phyloP scores from a whole-genome alignment of 2,888 invertebrate genomes.

The Hemicrepidius hirtus region DNA sequence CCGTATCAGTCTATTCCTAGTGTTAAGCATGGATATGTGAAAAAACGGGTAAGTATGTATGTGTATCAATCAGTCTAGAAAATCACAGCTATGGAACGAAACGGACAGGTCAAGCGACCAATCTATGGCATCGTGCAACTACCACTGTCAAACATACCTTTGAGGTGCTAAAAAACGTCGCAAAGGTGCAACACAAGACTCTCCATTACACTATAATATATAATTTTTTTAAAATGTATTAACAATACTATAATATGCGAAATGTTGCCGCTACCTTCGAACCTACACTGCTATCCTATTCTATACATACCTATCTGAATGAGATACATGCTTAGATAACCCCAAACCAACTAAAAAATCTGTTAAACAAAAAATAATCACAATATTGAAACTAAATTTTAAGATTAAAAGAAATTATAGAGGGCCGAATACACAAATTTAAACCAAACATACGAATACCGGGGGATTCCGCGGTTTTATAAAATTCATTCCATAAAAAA shows the following conservation, averaged over 20 bases:
- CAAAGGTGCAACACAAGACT: conserved; percentile 66
- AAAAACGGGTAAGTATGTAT: conserved; percentile 56
- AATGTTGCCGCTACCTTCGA: conserved; percentile 37
- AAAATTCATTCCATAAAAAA: too few relatives aligned
- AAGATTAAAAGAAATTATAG: conserved; percentile 58
- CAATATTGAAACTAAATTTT: conserved; percentile 57
- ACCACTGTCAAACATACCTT: conserved; percentile 61
- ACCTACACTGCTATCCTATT: conserved; percentile 44
- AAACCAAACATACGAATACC: too few relatives aligned
- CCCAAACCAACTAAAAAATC: conserved; percentile 65
- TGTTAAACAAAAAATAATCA: conserved; percentile 63
- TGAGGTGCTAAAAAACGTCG: conserved; percentile 61
- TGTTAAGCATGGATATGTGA: conserved; percentile 63
- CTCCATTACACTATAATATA: conserved; percentile 55
- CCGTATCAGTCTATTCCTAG: conserved; percentile 65
- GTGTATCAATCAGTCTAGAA: conserved; percentile 77
- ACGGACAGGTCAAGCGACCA: conserved; percentile 54
- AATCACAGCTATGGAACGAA: conserved; percentile 79
- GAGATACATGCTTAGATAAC: conserved; percentile 64
- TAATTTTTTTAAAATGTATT: conserved; percentile 43
- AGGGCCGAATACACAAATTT: conserved; percentile 55
- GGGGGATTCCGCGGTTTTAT: too few relatives aligned
- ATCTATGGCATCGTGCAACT: conserved; percentile 65
- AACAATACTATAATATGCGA: conserved; percentile 47
- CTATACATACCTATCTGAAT: conserved; percentile 54